Evolutionary conservation across 1,140 invertebrate species (phyloP).

Genomic region (Tribolium castaneum): DNA sequence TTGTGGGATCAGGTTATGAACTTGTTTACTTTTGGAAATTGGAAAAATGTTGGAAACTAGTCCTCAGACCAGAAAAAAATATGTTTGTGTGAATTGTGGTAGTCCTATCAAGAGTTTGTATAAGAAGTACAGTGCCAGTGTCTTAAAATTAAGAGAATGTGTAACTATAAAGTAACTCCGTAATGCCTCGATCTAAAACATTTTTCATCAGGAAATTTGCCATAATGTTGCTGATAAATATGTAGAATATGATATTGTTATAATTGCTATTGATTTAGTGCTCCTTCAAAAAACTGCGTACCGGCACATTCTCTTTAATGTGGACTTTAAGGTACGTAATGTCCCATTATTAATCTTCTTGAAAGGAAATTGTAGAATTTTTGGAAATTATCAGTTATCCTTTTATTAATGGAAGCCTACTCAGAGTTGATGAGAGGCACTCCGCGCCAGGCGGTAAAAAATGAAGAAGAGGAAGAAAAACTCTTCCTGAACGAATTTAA

Average conservation of each 20-base stretch:
- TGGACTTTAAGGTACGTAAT: slow-evolving; percentile 68
- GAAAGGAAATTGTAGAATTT: slow-evolving; percentile 64
- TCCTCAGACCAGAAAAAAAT: slow-evolving; percentile 49
- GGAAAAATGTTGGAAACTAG: background rate
- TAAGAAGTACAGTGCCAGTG: slow-evolving; percentile 74
- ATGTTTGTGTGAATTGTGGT: slow-evolving; percentile 77
- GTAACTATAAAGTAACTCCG: slow-evolving; percentile 67
- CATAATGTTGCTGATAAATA: slow-evolving; percentile 85
- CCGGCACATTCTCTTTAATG: slow-evolving; percentile 85
- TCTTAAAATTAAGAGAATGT: slow-evolving; percentile 78
- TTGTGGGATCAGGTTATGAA: background rate
- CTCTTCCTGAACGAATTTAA: slow-evolving; percentile 59
- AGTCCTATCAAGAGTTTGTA: slow-evolving; percentile 70
- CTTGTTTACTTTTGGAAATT: slow-evolving; percentile 10
- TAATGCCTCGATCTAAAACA: background rate
- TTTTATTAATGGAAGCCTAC: slow-evolving; percentile 72
- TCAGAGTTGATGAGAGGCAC: slow-evolving; percentile 63
- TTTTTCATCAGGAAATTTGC: slow-evolving; percentile 72
- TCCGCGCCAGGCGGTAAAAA: slow-evolving; percentile 58
- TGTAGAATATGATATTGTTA: slow-evolving; percentile 87
- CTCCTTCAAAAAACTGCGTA: slow-evolving; percentile 83
- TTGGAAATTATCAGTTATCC: slow-evolving; percentile 72
- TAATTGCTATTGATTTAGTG: slow-evolving; percentile 85
- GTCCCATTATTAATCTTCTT: slow-evolving; percentile 41
- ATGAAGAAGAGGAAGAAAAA: slow-evolving; percentile 54